Base-by-base conservation (phyloP, 1,140 invertebrate genomes). In the Trialeurodes vaporariorum region DNA sequence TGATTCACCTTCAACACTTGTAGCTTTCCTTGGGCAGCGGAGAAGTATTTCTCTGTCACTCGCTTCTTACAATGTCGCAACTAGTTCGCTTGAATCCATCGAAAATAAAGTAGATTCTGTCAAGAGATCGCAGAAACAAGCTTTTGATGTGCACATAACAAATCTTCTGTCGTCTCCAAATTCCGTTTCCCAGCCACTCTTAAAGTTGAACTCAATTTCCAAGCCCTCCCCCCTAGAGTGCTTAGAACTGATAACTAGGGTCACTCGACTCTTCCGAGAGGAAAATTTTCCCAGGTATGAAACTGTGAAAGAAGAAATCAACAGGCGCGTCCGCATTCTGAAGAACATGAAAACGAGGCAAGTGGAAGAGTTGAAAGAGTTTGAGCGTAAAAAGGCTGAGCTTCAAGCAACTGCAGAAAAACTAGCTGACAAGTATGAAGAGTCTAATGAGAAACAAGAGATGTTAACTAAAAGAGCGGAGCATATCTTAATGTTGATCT, bases 231-330 rank as follows among this genome's bases (percentile, higher is more conserved):
- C 86, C 12, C 84, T 87, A 71, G 87, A 93, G 76, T 86, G 83
- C 73, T 83, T 89, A 26, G 86, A 90, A 79, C 85, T 88, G 79
- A 68, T 9, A 63, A 27, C 24, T 23, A 64, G 25, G 22, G 27
- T n/a, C 12, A 59, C 58, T 13, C 34, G 34, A 17, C 17, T 49
- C 5, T 49, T 67, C 59, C 21, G 89, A 21, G 83, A 85, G 49
- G 85, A 92, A 73, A 87, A 92, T 75, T 85, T 94, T 27, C 80
- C 84, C 23, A 85, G 86, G 59, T 85, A 90, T 66, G 84, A 87
- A 63, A 80, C 83, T 65, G 90, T 87, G 0, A 80, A 81, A 0
- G 83, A 85, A 71, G 87, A 89, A 76, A 84, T 91, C 59, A 78
- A 83, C 60, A 84, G 83, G 72, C 83, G 86, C 70, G 79, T 85